phyloP scores from a whole-genome alignment of 2,797 vertebrate species.

The Cossypha heuglini region DNA sequence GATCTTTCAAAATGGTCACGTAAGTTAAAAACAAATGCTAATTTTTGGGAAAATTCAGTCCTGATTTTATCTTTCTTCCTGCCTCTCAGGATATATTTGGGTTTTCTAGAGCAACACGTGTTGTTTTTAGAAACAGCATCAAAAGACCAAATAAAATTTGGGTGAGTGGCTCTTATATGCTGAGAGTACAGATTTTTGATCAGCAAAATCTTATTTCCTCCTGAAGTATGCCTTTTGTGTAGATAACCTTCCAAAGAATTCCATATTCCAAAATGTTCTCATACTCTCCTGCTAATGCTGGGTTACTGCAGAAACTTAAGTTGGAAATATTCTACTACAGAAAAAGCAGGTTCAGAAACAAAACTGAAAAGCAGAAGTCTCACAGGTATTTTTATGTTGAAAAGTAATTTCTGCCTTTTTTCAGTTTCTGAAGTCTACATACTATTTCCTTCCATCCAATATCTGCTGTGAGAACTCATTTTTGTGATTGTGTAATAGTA shows the following conservation, averaged over 20 bases:
- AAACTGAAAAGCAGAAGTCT: background rate
- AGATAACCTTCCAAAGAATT: background rate
- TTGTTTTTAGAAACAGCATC: background rate
- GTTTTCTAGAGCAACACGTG: background rate
- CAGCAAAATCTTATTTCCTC: background rate
- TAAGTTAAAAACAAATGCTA: constrained; percentile 75
- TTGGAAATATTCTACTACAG: background rate
- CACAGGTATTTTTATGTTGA: background rate
- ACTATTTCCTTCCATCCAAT: background rate
- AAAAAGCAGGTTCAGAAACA: background rate
- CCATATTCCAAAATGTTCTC: background rate
- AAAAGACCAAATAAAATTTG: background rate
- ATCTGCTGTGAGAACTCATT: background rate
- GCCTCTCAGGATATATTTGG: background rate
- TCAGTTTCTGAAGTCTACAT: background rate
- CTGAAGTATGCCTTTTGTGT: background rate
- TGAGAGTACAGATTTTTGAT: background rate
- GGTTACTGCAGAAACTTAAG: background rate
- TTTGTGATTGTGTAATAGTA: background rate
- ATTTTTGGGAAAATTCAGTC: background rate
- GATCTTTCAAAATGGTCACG: constrained; percentile 91
- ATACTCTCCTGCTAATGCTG: background rate
- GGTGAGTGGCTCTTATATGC: background rate
- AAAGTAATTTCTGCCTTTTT: background rate
- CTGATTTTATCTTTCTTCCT: background rate